Evolutionary conservation across 2,797 vertebrate genomes (phyloP), one percentile per base, ranked within the genome.

Genomic region (Pipistrellus kuhlii): DNA sequence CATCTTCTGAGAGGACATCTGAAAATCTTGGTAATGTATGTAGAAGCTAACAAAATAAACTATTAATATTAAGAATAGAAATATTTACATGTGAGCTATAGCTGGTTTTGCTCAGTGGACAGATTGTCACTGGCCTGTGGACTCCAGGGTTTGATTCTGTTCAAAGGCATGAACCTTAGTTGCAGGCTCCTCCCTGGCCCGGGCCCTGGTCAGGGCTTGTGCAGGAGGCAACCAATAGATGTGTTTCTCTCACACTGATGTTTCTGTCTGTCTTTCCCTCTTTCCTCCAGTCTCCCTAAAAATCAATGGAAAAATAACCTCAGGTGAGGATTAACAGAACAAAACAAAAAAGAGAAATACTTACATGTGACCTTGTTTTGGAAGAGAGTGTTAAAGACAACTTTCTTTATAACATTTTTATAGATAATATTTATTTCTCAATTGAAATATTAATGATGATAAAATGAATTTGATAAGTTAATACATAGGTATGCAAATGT

Each of bases 361-460:
- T n/a, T 64, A 64, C 13, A 64, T 64, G 59, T 64, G 27, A 66
- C 11, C 8, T 30, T 59, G 53, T 73, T 72, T 64, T 32, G 57
- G 7, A 8, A 21, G 41, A 51, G 83, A 35, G 14, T 30, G 14
- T 71, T 55, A 94, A 92, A 85, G 10, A 90, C 83, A 21, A 44
- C 13, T 88, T 85, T 81, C 17, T 13, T 77, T 46, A 27, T n/a
- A 76, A 32, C 94, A 80, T 84, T 90, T 80, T 81, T 8, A 88
- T n/a, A 85, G 35, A 44, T 87, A 77, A 81, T 94, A 83, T 30
- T 90, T 9, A 88, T 68, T 90, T 95, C 48, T 91, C 44, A 85
- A 55, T 32, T 90, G 27, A 71, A 80, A 38, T 91, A 48, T 80
- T 86, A 48, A 73, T 2, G 57, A 64, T 73, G 78, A 66, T 27